A percentile compares a stretch with the other conserved stretches of the same genome.
These are phyloP conservation scores for Bombylius discolor DNA, from an alignment of 2,888 invertebrate species.

Conservation along the genomic window DNA sequence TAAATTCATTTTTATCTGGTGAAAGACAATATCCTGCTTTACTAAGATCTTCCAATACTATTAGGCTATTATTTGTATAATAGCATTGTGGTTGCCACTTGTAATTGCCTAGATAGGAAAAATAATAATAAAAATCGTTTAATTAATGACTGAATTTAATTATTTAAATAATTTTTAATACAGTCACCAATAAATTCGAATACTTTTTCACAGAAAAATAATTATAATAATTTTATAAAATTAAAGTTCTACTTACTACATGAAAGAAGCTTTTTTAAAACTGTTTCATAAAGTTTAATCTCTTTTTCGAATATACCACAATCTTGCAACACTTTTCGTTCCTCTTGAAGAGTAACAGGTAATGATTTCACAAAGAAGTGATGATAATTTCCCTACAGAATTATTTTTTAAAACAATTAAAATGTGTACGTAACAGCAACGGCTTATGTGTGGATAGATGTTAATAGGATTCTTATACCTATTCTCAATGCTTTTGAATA, in stretches of 20 bases:
- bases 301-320: slow-evolving; percentile 23
- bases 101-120: slow-evolving; percentile 16
- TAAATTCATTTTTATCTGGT: slow-evolving; percentile 10
- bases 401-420: not conserved
- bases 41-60: slow-evolving; percentile 27
- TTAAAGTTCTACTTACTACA: not conserved
- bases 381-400: not conserved
- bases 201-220: too few relatives aligned
- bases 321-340: slow-evolving; percentile 17
- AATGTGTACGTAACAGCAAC: too few relatives aligned
- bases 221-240: too few relatives aligned
- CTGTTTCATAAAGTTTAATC: slow-evolving; percentile 18
- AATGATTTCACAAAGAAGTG: slow-evolving; percentile 26
- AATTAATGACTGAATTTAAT: too few relatives aligned
- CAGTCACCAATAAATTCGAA: too few relatives aligned
- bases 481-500: too few relatives aligned
- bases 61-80: slow-evolving; percentile 18
- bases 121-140: too few relatives aligned
- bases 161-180: too few relatives aligned
- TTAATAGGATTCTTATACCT: too few relatives aligned
- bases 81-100: slow-evolving; percentile 28
- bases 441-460: too few relatives aligned
- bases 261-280: slow-evolving; percentile 20
- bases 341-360: slow-evolving; percentile 18
- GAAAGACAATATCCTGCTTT: not conserved